These are phyloP conservation scores for Petrocephalus sullivani DNA, from an alignment of 2,797 vertebrate genomes.

Conservation along the genomic window DNA sequence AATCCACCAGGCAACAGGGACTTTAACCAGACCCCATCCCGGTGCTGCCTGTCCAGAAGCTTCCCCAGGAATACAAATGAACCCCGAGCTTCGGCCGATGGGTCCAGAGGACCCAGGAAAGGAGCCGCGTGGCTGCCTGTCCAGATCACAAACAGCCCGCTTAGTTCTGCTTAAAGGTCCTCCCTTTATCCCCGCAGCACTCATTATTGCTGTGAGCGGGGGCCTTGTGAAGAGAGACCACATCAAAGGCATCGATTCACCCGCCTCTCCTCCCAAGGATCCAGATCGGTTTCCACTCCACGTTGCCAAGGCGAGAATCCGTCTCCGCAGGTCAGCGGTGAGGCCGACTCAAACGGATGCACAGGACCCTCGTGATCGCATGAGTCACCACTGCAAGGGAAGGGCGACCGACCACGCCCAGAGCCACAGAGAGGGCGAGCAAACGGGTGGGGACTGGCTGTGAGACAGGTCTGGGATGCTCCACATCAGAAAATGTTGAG, in stretches of 20 bases:
- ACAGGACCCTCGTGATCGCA: not conserved
- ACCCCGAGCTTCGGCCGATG: not conserved
- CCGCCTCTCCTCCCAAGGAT: not conserved
- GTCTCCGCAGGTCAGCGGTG: not conserved
- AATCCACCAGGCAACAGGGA: not conserved
- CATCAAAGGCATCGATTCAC: conserved; percentile 4
- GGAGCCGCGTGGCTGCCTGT: not conserved
- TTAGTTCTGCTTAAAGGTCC: not conserved
- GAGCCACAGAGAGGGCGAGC: not conserved
- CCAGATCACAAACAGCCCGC: not conserved
- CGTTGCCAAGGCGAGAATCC: not conserved
- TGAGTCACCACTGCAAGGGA: not conserved
- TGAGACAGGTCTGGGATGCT: not conserved
- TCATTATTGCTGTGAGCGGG: not conserved
- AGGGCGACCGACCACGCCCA: not conserved
- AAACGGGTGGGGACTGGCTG: not conserved
- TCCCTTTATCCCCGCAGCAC: not conserved
- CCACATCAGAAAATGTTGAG: not conserved
- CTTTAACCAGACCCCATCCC: not conserved
- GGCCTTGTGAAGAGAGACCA: not conserved
- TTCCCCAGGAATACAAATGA: not conserved
- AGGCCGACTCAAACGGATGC: not conserved
- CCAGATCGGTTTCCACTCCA: conserved; percentile 10
- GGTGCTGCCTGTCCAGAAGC: not conserved
- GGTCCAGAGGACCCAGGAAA: not conserved